Evolutionary conservation across 2,888 invertebrate species (phyloP).

Genomic region (Eurytoma californica): DNA sequence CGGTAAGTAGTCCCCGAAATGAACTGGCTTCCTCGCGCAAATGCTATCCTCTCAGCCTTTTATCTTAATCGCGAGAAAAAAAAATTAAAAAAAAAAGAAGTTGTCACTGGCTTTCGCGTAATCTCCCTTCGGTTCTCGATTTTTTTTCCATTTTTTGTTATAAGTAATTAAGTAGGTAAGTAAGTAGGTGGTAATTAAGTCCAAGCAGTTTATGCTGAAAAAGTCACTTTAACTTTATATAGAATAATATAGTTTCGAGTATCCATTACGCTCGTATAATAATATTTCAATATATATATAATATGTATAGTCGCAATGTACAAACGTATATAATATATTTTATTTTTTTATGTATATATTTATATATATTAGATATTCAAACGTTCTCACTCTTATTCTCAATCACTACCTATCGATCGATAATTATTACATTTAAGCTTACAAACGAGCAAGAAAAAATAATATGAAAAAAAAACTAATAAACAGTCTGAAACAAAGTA

Average conservation of each 20-base stretch:
- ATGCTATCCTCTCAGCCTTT: too few relatives aligned
- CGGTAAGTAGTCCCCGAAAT: too few relatives aligned
- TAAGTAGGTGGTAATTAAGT: constrained; percentile 63
- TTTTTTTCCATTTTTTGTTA: constrained; percentile 28
- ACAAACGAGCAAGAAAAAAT: constrained; percentile 48
- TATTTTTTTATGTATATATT: constrained; percentile 60
- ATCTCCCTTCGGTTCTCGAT: constrained; percentile 21
- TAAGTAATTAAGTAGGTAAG: constrained; percentile 67
- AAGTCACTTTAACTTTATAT: constrained; percentile 61
- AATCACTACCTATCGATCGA: constrained; percentile 66
- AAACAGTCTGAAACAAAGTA: constrained; percentile 55
- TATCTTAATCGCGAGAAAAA: too few relatives aligned
- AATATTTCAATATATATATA: constrained; percentile 61
- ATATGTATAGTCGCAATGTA: constrained; percentile 62
- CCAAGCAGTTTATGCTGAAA: constrained; percentile 60
- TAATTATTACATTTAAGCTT: constrained; percentile 51
- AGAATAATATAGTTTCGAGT: constrained; percentile 59
- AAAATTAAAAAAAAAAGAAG: too few relatives aligned
- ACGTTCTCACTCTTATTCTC: constrained; percentile 70
- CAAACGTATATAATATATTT: constrained; percentile 66
- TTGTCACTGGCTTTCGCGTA: constrained; percentile 2
- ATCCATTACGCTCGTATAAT: constrained; percentile 60
- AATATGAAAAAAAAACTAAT: constrained; percentile 50
- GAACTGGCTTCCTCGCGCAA: too few relatives aligned
- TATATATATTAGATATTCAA: constrained; percentile 68